A percentile compares a stretch with the other conserved stretches of the same genome.
These are phyloP conservation scores for Xanthorhoe designata DNA, from an alignment of 2,888 invertebrate genomes.

Conservation along the genomic window DNA sequence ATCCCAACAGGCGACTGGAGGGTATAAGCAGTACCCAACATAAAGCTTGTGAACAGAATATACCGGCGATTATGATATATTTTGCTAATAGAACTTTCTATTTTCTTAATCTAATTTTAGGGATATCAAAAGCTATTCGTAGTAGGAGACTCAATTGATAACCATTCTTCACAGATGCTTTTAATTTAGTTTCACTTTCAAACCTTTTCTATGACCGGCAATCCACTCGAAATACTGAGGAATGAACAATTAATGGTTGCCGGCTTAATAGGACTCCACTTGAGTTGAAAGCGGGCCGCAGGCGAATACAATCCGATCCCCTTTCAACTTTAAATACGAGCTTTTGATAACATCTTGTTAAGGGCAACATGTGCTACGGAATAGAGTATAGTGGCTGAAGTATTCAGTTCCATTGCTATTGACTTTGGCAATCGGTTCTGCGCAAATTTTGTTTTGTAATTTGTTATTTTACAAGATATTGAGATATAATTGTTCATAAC, in stretches of 20 bases:
- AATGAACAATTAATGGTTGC: conserved; percentile 64
- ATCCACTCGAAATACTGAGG: conserved; percentile 59
- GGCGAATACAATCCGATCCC: conserved; percentile 59
- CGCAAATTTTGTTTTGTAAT: background rate
- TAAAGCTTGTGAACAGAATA: background rate
- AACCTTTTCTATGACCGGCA: conserved; percentile 48
- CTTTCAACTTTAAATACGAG: conserved; percentile 41
- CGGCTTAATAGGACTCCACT: conserved; percentile 63
- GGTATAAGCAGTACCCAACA: background rate
- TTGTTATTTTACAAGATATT: background rate
- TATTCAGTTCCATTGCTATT: conserved; percentile 13
- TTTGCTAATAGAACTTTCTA: background rate
- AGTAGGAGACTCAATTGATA: background rate
- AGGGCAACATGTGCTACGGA: conserved; percentile 37
- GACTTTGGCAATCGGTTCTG: background rate
- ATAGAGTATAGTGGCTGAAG: conserved; percentile 31
- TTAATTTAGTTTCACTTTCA: conserved; percentile 47
- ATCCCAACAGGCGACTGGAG: conserved; percentile 8
- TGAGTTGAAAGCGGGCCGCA: conserved; percentile 63
- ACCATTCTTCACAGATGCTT: conserved; percentile 33
- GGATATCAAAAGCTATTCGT: background rate
- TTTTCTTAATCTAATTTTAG: background rate
- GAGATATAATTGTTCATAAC: background rate
- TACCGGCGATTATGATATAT: background rate
- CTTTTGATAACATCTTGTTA: conserved; percentile 40